Evolutionary conservation across 64 coral and sea anemone species (phyloP).

Genomic region (Montipora foliosa): DNA sequence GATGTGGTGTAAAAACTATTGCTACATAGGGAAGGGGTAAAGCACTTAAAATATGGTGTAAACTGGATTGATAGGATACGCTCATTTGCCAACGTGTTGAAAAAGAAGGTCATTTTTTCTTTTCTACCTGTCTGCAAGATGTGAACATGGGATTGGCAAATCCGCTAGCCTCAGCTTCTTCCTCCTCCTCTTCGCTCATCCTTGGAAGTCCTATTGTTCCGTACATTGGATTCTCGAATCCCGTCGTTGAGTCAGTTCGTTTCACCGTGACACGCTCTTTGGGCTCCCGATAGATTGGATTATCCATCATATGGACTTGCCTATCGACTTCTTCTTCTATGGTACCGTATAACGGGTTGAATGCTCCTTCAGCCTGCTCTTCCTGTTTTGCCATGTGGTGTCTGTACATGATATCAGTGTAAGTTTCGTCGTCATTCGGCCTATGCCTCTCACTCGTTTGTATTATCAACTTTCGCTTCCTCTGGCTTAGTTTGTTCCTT

Average conservation of each 20-base stretch:
- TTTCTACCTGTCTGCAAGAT: neutral
- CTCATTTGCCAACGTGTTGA: too few species aligned
- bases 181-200: neutral
- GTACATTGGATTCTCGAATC: conserved; percentile 48
- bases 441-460: neutral
- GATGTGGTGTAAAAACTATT: too few species aligned
- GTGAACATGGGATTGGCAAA: conserved; percentile 42
- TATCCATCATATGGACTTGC: conserved; percentile 21
- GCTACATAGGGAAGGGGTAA: too few species aligned
- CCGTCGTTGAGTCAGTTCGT: neutral
- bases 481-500: neutral
- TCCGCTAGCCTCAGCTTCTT: neutral
- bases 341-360: conserved; percentile 47
- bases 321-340: neutral
- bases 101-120: too few species aligned
- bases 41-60: too few species aligned
- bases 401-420: conserved; percentile 54
- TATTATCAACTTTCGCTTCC: neutral
- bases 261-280: neutral
- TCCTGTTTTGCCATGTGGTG: conserved; percentile 57
- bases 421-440: conserved; percentile 8
- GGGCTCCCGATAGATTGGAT: conserved; percentile 44
- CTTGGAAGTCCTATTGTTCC: neutral
- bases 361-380: neutral
- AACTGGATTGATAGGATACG: too few species aligned